These are phyloP conservation scores for Notodonta ziczac DNA, from an alignment of 2,888 invertebrate species.

Conservation along the genomic window DNA sequence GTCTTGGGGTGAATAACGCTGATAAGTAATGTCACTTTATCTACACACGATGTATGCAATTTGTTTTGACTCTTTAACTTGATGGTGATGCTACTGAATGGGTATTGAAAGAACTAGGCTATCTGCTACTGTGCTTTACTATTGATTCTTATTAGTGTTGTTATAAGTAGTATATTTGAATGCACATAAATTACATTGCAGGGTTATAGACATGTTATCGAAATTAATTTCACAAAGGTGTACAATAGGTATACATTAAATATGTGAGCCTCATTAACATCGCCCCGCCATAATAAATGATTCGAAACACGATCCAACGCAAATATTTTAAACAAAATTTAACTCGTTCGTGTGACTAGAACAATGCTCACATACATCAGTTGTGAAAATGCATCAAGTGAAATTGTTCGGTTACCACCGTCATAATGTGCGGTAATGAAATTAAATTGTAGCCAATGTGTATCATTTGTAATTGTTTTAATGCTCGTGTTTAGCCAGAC, in stretches of 20 bases:
- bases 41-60: too few relatives aligned
- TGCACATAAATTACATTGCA: too few relatives aligned
- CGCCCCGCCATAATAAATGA: not conserved
- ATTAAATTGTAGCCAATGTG: conserved; percentile 38
- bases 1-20: conserved; percentile 28
- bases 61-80: too few relatives aligned
- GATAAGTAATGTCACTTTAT: conserved; percentile 23
- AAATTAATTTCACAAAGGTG: too few relatives aligned
- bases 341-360: not conserved
- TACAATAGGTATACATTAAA: not conserved
- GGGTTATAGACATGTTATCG: too few relatives aligned
- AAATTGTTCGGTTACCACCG: conserved; percentile 27
- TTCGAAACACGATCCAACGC: conserved; percentile 5
- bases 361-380: conserved; percentile 21
- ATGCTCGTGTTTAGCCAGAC: conserved; percentile 17
- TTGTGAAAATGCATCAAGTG: conserved; percentile 14
- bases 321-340: not conserved
- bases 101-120: too few relatives aligned
- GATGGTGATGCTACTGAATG: too few relatives aligned
- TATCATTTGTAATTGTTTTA: conserved; percentile 38
- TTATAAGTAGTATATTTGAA: too few relatives aligned
- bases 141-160: too few relatives aligned
- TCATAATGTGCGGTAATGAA: conserved; percentile 32
- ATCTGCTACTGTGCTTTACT: too few relatives aligned
- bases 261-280: not conserved